Evolutionary conservation across 2,797 vertebrate genomes (phyloP).

Genomic region (Sebastes taczanowskii): DNA sequence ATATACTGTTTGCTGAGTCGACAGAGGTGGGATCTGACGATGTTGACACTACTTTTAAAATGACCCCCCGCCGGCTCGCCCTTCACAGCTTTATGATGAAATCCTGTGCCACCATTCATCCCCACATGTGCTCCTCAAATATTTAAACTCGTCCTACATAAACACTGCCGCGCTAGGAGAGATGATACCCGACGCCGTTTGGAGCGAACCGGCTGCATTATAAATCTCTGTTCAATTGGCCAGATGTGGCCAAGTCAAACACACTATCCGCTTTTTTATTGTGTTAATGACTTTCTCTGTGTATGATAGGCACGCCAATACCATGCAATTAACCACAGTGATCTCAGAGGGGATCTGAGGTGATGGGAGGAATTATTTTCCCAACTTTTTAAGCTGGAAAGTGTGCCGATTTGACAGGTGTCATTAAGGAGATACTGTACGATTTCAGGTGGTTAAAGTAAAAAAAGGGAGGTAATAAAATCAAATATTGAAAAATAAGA

Average conservation of each 20-base stretch:
- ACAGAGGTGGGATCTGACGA: constrained; percentile 62
- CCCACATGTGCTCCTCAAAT: constrained; percentile 84
- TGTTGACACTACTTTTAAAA: constrained; percentile 84
- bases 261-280: constrained; percentile 55
- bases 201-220: constrained; percentile 50
- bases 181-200: constrained; percentile 58
- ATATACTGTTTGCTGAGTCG: constrained; percentile 81
- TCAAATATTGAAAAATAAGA: background rate
- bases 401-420: background rate
- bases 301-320: constrained; percentile 38
- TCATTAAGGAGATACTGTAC: background rate
- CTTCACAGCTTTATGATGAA: constrained; percentile 82
- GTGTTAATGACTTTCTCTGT: constrained; percentile 63
- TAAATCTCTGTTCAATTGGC: constrained; percentile 72
- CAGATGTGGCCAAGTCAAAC: constrained; percentile 72
- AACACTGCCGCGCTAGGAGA: constrained; percentile 64
- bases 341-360: constrained; percentile 11
- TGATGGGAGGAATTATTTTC: constrained; percentile 3
- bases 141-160: constrained; percentile 81
- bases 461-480: background rate
- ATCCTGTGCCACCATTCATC: constrained; percentile 79
- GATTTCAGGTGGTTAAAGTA: background rate
- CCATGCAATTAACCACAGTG: constrained; percentile 24
- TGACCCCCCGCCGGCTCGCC: constrained; percentile 75
- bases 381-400: constrained; percentile 1